Percentiles rank a stretch among this genome's conserved stretches.
phyloP scores from a whole-genome alignment of 2,888 invertebrate species.

The Ichneumoninae sp. region DNA sequence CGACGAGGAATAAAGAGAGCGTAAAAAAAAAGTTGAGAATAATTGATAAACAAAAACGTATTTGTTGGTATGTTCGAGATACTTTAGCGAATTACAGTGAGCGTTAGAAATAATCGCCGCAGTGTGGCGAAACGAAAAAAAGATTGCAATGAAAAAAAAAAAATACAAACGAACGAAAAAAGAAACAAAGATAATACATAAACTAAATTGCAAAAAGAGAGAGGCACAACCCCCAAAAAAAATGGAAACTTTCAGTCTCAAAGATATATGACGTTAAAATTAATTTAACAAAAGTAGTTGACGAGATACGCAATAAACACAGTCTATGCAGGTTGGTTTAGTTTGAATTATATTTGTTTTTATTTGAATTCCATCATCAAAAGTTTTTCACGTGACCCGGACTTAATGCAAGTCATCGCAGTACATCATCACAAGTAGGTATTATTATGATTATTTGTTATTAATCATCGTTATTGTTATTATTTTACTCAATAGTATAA shows the following conservation, averaged over 20 bases:
- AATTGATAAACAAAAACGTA: neutral
- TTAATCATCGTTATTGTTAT: conserved; percentile 79
- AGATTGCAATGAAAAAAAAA: conserved; percentile 24
- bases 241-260: conserved; percentile 68
- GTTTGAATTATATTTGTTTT: conserved; percentile 84
- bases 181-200: conserved; percentile 60
- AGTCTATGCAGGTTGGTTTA: conserved; percentile 82
- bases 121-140: neutral
- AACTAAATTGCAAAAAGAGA: conserved; percentile 66
- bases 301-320: conserved; percentile 76
- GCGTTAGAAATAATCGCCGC: conserved; percentile 13
- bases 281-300: conserved; percentile 50
- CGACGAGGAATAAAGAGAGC: conserved; percentile 62
- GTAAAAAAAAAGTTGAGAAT: conserved; percentile 41
- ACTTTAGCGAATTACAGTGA: conserved; percentile 27
- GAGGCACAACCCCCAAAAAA: conserved; percentile 63
- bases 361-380: conserved; percentile 84
- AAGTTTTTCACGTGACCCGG: conserved; percentile 83
- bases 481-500: conserved; percentile 80
- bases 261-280: conserved; percentile 41
- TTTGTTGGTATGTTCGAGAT: conserved; percentile 6
- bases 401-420: conserved; percentile 83
- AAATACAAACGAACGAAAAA: conserved; percentile 61
- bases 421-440: conserved; percentile 84
- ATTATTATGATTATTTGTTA: conserved; percentile 66